These are phyloP conservation scores for Alosa sapidissima DNA, from an alignment of 2,797 vertebrate genomes.

Conservation along the genomic window DNA sequence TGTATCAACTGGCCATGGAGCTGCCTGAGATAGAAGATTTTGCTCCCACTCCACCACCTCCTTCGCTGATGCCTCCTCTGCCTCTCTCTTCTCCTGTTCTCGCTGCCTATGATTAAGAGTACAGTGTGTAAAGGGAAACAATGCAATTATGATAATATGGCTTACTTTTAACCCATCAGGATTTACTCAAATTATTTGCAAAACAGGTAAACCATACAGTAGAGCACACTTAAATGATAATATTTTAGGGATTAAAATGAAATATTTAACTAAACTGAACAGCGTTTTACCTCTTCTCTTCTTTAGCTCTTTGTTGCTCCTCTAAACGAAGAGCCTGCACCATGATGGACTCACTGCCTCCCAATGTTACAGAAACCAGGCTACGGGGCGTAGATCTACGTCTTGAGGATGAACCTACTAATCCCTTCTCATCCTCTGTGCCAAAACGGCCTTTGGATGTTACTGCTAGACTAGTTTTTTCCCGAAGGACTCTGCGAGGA, in stretches of 20 bases:
- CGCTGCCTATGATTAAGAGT: conserved; percentile 74
- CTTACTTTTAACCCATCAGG: neutral
- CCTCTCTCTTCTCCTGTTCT: conserved; percentile 93
- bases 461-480: conserved; percentile 88
- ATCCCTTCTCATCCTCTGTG: conserved; percentile 84
- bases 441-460: conserved; percentile 89
- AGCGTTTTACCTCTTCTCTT: conserved; percentile 85
- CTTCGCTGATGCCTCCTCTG: conserved; percentile 92
- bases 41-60: conserved; percentile 96
- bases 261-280: neutral
- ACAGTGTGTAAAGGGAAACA: neutral
- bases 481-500: conserved; percentile 77
- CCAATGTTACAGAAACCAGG: conserved; percentile 81
- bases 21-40: conserved; percentile 83
- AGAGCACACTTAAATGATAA: neutral
- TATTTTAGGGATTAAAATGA: neutral
- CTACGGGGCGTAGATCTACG: conserved; percentile 83
- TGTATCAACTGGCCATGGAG: conserved; percentile 82
- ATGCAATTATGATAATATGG: neutral
- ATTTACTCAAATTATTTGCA: neutral
- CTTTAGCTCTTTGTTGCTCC: conserved; percentile 90
- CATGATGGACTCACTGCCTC: conserved; percentile 90
- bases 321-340: conserved; percentile 90
- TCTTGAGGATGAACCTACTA: conserved; percentile 82
- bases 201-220: neutral